Evolutionary conservation across 2,888 invertebrate genomes (phyloP).

Genomic region (Pterostichus niger): DNA sequence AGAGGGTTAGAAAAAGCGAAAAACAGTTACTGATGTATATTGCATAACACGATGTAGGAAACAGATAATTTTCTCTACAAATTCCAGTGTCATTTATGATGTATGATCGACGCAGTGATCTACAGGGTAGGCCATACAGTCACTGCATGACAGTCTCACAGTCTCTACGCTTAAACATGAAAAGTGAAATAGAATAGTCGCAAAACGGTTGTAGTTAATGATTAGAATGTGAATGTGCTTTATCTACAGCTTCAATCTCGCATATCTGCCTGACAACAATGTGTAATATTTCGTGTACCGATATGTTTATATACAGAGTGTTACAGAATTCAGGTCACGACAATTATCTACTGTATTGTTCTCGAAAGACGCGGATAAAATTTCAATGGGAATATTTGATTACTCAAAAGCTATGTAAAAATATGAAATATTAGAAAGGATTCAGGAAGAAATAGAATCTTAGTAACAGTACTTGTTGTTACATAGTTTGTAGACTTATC

Average conservation of each 20-base stretch:
- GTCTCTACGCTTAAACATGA: background rate
- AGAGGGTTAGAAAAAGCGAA: slow-evolving; percentile 55
- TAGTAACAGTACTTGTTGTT: slow-evolving; percentile 32
- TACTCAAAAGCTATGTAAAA: background rate
- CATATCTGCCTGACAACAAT: slow-evolving; percentile 48
- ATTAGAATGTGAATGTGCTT: slow-evolving; percentile 26
- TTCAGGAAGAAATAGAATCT: slow-evolving; percentile 23
- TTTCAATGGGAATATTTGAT: too few relatives aligned
- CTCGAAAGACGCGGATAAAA: background rate
- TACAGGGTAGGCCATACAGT: slow-evolving; percentile 37
- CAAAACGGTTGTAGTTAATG: background rate
- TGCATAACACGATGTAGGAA: slow-evolving; percentile 58
- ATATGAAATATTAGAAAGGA: slow-evolving; percentile 18
- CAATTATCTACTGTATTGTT: slow-evolving; percentile 15
- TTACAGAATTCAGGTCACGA: slow-evolving; percentile 8
- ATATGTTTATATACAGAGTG: slow-evolving; percentile 30
- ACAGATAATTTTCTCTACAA: slow-evolving; percentile 60
- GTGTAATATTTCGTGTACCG: slow-evolving; percentile 55
- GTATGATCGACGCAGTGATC: slow-evolving; percentile 43
- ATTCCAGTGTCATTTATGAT: slow-evolving; percentile 59
- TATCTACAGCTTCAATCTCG: slow-evolving; percentile 39
- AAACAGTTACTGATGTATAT: slow-evolving; percentile 59
- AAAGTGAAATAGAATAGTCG: slow-evolving; percentile 1
- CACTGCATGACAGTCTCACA: background rate
- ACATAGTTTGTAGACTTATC: slow-evolving; percentile 33